A percentile compares a stretch with the other conserved stretches of the same genome.
phyloP scores from a whole-genome alignment of 2,113 vertebrate species.

The Erythrolamprus reginae region DNA sequence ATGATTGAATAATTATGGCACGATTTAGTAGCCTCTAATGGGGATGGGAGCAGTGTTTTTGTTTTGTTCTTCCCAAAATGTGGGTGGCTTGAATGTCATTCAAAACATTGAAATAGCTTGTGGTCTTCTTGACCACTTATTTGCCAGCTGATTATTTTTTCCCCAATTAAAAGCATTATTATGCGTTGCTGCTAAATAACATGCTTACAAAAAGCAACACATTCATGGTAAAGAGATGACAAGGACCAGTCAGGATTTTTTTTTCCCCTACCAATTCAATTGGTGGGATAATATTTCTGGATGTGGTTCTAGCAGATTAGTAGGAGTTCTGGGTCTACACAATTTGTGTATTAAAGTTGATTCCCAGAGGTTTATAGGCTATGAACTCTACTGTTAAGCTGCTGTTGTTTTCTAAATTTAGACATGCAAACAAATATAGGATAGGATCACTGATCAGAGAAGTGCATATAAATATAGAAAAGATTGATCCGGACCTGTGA shows the following conservation, averaged over 20 bases:
- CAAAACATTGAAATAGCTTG: not conserved
- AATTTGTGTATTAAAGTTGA: constrained; percentile 3
- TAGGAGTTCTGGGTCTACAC: not conserved
- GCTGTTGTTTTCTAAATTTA: not conserved
- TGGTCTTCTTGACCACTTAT: not conserved
- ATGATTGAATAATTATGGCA: not conserved
- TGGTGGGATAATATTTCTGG: constrained; percentile 6
- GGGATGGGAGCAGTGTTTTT: not conserved
- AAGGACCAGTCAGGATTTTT: not conserved
- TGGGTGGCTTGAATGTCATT: not conserved
- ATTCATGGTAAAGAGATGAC: not conserved
- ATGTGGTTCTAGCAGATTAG: constrained; percentile 22
- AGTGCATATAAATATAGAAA: not conserved
- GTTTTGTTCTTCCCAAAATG: not conserved
- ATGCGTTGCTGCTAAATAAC: not conserved
- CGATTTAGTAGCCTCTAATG: not conserved
- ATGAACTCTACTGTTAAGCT: not conserved
- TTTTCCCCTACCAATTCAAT: constrained; percentile 16
- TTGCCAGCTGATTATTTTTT: not conserved
- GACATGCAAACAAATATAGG: not conserved
- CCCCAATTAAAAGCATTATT: not conserved
- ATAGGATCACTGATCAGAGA: not conserved
- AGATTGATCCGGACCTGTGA: not conserved
- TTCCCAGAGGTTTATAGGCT: not conserved
- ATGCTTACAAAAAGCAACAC: not conserved